phyloP scores from a whole-genome alignment of 2,888 invertebrate species.

The Dromius quadrimaculatus region DNA sequence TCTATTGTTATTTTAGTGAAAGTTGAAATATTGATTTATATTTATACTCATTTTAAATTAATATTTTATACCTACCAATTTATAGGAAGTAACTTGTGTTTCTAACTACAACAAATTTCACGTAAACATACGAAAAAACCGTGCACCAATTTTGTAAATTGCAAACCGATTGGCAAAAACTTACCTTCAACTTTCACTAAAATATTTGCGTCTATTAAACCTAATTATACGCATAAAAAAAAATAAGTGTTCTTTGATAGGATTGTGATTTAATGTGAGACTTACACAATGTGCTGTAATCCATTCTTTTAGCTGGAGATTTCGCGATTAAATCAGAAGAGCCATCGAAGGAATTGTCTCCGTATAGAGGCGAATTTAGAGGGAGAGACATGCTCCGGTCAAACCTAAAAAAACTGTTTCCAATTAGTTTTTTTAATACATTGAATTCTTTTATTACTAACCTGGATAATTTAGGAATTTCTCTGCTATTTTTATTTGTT shows the following conservation, averaged over 20 bases:
- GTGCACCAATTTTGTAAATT: neutral
- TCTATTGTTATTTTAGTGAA: slow-evolving; percentile 40
- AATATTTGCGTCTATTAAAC: slow-evolving; percentile 36
- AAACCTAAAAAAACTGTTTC: slow-evolving; percentile 69
- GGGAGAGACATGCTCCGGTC: slow-evolving; percentile 80
- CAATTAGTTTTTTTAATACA: slow-evolving; percentile 7
- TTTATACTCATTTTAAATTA: neutral
- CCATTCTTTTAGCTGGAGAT: slow-evolving; percentile 71
- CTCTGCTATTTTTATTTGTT: slow-evolving; percentile 62
- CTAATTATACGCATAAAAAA: slow-evolving; percentile 32
- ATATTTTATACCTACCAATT: slow-evolving; percentile 23
- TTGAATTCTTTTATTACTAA: slow-evolving; percentile 59
- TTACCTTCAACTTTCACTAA: slow-evolving; percentile 49
- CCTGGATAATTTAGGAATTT: slow-evolving; percentile 67
- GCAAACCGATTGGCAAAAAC: slow-evolving; percentile 14
- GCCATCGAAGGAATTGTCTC: slow-evolving; percentile 66
- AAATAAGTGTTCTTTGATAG: slow-evolving; percentile 24
- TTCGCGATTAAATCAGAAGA: slow-evolving; percentile 1
- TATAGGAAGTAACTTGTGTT: neutral
- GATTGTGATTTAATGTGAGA: slow-evolving; percentile 53
- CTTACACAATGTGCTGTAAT: slow-evolving; percentile 86
- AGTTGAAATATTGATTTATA: slow-evolving; percentile 32
- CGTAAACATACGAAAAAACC: too few species aligned
- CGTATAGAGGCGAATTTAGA: slow-evolving; percentile 68
- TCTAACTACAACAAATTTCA: neutral